A percentile compares a stretch with the other conserved stretches of the same genome.
Conservation (phyloP, 2,113 vertebrate species). For the Atractosteus spatula region DNA sequence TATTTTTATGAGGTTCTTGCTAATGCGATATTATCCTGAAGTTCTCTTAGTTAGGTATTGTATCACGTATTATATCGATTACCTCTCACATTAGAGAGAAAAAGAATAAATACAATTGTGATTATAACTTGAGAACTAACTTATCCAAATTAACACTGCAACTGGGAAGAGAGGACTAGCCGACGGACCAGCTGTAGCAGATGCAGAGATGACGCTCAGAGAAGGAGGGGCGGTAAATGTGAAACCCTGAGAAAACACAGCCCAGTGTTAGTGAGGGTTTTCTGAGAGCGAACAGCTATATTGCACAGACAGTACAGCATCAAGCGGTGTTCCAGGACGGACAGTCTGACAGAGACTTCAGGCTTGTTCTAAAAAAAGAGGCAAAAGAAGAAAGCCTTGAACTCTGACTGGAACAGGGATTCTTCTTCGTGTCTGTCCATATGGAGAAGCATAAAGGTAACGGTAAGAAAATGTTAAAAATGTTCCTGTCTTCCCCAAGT, state of each 20-base stretch:
- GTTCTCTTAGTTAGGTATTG: too few species aligned
- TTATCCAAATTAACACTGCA: not conserved
- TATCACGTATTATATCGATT: too few species aligned
- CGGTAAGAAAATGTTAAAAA: not conserved
- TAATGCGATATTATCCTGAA: too few species aligned
- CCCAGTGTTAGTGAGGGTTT: not conserved
- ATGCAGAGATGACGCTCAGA: not conserved
- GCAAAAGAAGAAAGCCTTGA: not conserved
- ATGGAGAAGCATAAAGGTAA: slow-evolving; percentile 11
- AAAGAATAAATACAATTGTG: too few species aligned
- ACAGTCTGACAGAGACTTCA: not conserved
- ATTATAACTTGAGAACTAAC: too few species aligned
- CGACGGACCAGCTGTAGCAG: not conserved
- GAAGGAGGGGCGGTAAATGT: not conserved
- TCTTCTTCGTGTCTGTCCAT: not conserved
- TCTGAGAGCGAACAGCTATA: not conserved
- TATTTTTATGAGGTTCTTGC: too few species aligned
- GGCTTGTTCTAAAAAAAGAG: not conserved
- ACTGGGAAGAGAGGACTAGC: not conserved
- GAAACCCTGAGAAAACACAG: too few species aligned
- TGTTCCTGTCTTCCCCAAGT: too few species aligned
- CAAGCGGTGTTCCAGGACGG: not conserved
- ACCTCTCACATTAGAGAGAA: too few species aligned
- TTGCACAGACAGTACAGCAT: not conserved
- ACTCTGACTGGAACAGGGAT: not conserved